Percentiles rank a stretch among this genome's conserved stretches.
phyloP scores from a whole-genome alignment of 2,797 vertebrate species.

The Acrossocheilus fasciatus region DNA sequence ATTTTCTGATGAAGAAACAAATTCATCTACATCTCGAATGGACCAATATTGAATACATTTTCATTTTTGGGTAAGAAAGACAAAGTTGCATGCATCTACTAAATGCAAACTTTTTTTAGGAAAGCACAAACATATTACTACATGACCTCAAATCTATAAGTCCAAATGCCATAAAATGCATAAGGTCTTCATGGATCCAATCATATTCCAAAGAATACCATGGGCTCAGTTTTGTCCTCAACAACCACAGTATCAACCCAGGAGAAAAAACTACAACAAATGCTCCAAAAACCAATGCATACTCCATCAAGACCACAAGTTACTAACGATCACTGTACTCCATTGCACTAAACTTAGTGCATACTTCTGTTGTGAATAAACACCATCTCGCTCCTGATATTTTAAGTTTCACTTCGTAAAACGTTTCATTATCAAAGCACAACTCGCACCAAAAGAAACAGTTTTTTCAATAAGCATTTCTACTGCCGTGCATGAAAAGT shows the following conservation, averaged over 20 bases:
- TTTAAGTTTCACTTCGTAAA: background rate
- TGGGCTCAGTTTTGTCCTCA: background rate
- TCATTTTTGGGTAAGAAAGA: background rate
- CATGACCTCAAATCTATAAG: background rate
- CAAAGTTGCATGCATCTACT: background rate
- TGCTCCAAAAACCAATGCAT: background rate
- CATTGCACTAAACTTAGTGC: background rate
- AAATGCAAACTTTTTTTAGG: background rate
- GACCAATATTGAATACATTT: background rate
- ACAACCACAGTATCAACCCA: background rate
- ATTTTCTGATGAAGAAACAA: background rate
- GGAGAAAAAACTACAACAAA: background rate
- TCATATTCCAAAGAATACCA: background rate
- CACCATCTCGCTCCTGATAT: background rate
- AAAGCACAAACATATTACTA: background rate
- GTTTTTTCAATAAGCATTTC: background rate
- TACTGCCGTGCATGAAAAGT: background rate
- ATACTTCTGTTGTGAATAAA: constrained; percentile 1
- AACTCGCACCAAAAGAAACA: background rate
- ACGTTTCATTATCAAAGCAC: background rate
- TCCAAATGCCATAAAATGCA: background rate
- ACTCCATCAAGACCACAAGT: background rate
- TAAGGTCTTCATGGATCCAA: background rate
- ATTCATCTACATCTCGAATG: background rate
- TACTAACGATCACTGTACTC: background rate